Conservation (phyloP, 2,113 vertebrate genomes). For the Stercorarius parasiticus region DNA sequence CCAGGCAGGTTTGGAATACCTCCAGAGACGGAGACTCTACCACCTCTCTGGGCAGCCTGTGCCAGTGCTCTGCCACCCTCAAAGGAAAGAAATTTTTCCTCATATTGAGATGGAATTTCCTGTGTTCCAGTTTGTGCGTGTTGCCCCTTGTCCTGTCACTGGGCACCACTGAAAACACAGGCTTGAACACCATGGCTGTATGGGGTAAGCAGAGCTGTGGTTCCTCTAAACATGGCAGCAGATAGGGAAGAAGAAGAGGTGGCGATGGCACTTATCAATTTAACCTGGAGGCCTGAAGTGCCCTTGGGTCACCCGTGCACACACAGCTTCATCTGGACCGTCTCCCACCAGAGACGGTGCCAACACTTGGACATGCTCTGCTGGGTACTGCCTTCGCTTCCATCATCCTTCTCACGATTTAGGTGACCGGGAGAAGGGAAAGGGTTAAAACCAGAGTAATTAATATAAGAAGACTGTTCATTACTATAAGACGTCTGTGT, state of each 20-base stretch:
- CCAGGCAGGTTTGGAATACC: not conserved
- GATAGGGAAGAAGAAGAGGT: not conserved
- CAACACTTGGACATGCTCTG: not conserved
- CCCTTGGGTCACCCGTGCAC: not conserved
- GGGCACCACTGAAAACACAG: not conserved
- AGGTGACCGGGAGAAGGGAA: not conserved
- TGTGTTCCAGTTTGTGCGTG: not conserved
- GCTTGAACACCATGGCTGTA: not conserved
- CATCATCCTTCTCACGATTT: not conserved
- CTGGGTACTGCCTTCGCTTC: not conserved
- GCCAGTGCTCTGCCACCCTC: not conserved
- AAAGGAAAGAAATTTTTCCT: not conserved
- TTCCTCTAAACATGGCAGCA: not conserved
- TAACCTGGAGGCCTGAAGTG: not conserved
- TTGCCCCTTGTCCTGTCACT: not conserved
- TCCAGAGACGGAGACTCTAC: not conserved
- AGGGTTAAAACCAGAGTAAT: conserved; percentile 62
- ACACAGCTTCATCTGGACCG: not conserved
- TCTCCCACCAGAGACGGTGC: not conserved
- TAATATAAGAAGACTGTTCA: conserved; percentile 73
- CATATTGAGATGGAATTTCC: not conserved
- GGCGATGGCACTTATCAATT: rapidly evolving
- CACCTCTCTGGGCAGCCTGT: not conserved
- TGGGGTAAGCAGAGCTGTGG: not conserved
- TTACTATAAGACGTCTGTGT: conserved; percentile 73